Base-by-base conservation (phyloP, 2,888 invertebrate species). In the Fissipunctia ypsillon region DNA sequence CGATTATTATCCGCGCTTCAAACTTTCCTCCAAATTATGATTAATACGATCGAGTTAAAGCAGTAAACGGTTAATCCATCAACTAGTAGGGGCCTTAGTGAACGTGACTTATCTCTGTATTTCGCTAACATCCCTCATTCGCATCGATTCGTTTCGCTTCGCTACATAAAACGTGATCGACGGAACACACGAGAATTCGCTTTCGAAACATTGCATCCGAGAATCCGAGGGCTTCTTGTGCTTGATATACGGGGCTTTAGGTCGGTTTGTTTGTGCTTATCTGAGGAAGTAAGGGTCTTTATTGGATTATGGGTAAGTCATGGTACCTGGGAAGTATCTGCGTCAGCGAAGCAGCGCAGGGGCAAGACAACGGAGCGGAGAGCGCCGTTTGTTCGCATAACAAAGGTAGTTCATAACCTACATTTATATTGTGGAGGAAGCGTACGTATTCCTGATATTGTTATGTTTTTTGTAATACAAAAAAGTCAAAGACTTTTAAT, bases 61-160 rank as follows among this genome's bases (percentile, higher is more conserved):
- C 81, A 73, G 73, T 84, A 78, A 84, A 68, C 86, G 77, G 84
- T 84, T 84, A 87, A 87, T 87, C 87, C 86, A 89, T 88, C 84
- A 81, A 85, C 69, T 90, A 83, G 91, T 92, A 91, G 88, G 86
- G 88, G 86, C 72, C 60, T 41, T 73, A 69, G 75, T 64, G 85
- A 84, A 91, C 93, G 94, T 94, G 94, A 92, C 93, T 94, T 94
- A 94, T 94, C 94, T 93, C 86, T 79, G 83, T 81, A 86, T 88
- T 82, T 85, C 88, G 86, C 89, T 87, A 88, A 88, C 93, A 92
- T 93, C 92, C 91, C 91, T 93, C 93, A 92, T 92, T 86, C 89
- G 84, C 90, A 90, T 92, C 91, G 90, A 91, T 92, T 92, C 91
- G 89, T 88, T 84, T 90, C 92, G 90, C 90, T 89, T 83, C 90